Percentiles rank a stretch among this genome's conserved stretches.
Evolutionary conservation across 2,888 invertebrate species (phyloP).

Genomic region (Deroplatys truncata): DNA sequence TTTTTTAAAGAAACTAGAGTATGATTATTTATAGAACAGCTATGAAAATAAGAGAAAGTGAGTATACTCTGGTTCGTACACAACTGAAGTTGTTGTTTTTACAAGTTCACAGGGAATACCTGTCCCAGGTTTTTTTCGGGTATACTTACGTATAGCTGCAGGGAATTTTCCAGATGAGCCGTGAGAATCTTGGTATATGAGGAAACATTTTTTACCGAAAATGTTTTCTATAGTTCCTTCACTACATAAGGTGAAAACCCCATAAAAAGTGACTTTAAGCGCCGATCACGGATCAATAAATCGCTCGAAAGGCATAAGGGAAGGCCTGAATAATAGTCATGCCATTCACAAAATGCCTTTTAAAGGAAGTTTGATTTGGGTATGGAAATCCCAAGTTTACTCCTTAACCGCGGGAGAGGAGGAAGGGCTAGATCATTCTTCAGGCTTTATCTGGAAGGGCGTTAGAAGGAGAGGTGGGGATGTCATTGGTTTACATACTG

Average conservation of each 20-base stretch:
- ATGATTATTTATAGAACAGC: no score
- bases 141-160: not conserved
- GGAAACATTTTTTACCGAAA: not conserved
- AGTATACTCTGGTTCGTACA: no score
- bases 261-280: not conserved
- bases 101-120: not conserved
- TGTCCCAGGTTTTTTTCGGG: accelerated
- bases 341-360: not conserved
- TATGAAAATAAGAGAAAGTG: no score
- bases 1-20: no score
- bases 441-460: not conserved
- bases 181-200: not conserved
- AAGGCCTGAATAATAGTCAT: not conserved
- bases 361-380: not conserved
- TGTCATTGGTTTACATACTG: not conserved
- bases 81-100: no score
- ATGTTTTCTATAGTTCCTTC: not conserved
- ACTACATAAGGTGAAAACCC: not conserved
- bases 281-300: not conserved
- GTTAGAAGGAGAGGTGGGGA: not conserved
- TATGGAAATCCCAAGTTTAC: not conserved
- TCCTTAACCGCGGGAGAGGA: not conserved
- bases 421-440: not conserved
- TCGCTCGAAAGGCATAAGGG: not conserved
- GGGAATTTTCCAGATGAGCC: not conserved